Conservation (phyloP, 2,797 vertebrate species). For the Spea hammondii region DNA sequence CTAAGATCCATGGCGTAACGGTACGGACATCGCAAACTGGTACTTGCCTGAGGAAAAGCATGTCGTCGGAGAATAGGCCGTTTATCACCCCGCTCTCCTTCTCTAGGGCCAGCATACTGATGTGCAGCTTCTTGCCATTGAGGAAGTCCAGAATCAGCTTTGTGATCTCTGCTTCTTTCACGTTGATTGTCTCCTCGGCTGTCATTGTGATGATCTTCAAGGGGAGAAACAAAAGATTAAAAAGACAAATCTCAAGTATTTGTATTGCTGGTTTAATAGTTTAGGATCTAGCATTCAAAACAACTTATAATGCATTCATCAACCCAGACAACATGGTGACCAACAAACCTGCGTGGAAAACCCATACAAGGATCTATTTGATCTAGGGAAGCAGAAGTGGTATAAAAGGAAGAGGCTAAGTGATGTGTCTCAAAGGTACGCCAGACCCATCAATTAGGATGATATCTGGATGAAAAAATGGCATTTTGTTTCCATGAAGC, state of each 20-base stretch:
- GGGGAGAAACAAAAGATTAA: slow-evolving; percentile 51
- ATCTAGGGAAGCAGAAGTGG: no score
- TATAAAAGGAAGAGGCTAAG: no score
- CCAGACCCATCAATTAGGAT: neutral
- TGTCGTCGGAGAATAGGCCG: slow-evolving; percentile 95
- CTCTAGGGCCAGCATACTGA: slow-evolving; percentile 95
- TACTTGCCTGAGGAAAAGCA: slow-evolving; percentile 91
- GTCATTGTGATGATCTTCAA: slow-evolving; percentile 83
- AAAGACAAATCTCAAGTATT: neutral
- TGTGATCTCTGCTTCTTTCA: slow-evolving; percentile 95
- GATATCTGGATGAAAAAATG: neutral
- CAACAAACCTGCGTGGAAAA: no score
- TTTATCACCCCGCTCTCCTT: slow-evolving; percentile 96
- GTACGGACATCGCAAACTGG: neutral
- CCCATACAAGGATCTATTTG: no score
- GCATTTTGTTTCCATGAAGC: neutral
- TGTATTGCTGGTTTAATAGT: no score
- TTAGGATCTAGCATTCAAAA: no score
- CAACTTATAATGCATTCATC: no score
- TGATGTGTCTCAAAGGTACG: neutral
- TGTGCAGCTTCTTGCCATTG: slow-evolving; percentile 91
- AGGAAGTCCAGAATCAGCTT: slow-evolving; percentile 95
- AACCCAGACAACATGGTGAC: no score
- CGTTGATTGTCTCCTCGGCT: slow-evolving; percentile 90
- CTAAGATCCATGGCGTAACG: no score